phyloP scores from a whole-genome alignment of 2,888 invertebrate genomes.

The Ischnura elegans region DNA sequence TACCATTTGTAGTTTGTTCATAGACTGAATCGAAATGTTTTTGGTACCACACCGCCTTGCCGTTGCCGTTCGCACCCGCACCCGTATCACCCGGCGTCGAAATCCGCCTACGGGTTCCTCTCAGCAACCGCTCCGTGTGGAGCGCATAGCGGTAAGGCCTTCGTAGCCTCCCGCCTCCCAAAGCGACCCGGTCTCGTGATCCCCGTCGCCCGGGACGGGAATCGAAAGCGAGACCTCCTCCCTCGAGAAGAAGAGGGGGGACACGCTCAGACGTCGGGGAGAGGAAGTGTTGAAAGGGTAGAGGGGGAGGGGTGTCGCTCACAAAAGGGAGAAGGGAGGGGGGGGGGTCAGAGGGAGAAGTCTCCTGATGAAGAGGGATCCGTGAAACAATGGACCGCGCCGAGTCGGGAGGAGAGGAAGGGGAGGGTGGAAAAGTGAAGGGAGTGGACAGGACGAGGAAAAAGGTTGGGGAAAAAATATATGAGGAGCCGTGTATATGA shows the following conservation, averaged over 20 bases:
- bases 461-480: background rate
- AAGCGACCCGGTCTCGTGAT: background rate
- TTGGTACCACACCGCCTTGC: too few species aligned
- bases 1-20: too few species aligned
- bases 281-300: background rate
- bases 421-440: background rate
- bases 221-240: background rate
- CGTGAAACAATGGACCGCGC: background rate
- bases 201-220: background rate
- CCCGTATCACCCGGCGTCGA: too few species aligned
- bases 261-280: background rate
- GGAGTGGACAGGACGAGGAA: conserved; percentile 12
- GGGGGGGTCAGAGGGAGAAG: background rate
- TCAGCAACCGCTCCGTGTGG: too few species aligned
- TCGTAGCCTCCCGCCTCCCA: background rate
- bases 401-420: background rate
- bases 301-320: background rate
- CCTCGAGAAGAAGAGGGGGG: background rate
- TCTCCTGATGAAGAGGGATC: background rate
- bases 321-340: background rate
- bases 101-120: too few species aligned
- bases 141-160: background rate
- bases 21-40: too few species aligned
- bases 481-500: background rate
- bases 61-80: too few species aligned